Percentiles rank a stretch among this genome's conserved stretches.
These are phyloP conservation scores for Enteromius trimaculatus DNA, from an alignment of 2,797 vertebrate species.

Conservation along the genomic window DNA sequence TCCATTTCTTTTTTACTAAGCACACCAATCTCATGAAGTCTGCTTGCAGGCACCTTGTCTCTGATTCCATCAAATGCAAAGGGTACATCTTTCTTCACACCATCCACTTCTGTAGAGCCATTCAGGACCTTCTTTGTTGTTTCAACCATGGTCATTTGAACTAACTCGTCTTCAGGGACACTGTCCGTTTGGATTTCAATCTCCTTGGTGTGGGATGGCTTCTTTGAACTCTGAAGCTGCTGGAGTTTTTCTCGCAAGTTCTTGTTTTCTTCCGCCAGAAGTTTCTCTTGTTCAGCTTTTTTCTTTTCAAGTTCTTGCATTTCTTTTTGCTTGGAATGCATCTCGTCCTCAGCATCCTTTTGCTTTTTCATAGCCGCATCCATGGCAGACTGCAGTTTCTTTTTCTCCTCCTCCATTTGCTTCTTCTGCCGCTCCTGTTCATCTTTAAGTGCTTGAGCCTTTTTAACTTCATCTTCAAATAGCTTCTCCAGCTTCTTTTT, in stretches of 20 bases:
- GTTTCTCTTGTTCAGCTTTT: constrained; percentile 86
- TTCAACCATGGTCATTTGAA: constrained; percentile 68
- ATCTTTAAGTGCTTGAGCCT: constrained; percentile 84
- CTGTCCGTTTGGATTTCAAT: constrained; percentile 83
- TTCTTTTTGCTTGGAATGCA: constrained; percentile 88
- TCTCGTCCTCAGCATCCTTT: constrained; percentile 84
- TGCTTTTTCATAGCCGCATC: constrained; percentile 87
- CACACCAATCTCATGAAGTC: constrained; percentile 82
- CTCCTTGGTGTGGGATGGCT: constrained; percentile 81
- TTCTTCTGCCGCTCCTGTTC: constrained; percentile 86
- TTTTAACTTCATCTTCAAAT: constrained; percentile 87
- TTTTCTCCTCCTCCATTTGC: constrained; percentile 89
- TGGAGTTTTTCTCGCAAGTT: constrained; percentile 88
- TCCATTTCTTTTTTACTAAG: constrained; percentile 85
- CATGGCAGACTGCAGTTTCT: constrained; percentile 83
- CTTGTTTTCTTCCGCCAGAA: constrained; percentile 90
- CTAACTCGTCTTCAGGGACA: constrained; percentile 68
- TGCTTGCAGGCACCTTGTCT: constrained; percentile 84
- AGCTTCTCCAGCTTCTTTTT: constrained; percentile 90
- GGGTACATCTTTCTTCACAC: constrained; percentile 69
- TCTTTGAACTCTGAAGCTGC: constrained; percentile 81
- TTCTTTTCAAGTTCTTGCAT: constrained; percentile 85
- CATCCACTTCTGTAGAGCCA: constrained; percentile 76
- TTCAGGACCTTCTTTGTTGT: constrained; percentile 77
- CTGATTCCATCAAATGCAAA: constrained; percentile 86